phyloP scores from a whole-genome alignment of 2,888 invertebrate species.

The Lasius platythorax region DNA sequence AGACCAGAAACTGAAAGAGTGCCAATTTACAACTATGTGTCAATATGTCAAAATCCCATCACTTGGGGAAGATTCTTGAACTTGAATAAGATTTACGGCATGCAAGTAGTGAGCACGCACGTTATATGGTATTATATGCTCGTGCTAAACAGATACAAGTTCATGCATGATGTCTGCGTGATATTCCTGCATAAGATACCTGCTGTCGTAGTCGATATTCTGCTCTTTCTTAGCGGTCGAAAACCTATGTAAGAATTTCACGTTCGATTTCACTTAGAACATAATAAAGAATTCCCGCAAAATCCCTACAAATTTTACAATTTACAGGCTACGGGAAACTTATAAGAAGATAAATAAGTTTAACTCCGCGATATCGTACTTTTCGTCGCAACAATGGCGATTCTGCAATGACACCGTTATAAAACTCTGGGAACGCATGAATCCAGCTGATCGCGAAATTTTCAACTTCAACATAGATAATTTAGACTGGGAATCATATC shows the following conservation, averaged over 20 bases:
- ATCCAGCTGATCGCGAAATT: constrained; percentile 87
- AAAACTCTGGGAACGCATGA: constrained; percentile 88
- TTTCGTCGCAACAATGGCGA: constrained; percentile 92
- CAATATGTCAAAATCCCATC: constrained; percentile 93
- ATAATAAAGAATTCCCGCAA: background rate
- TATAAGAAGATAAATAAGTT: constrained; percentile 92
- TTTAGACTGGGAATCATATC: constrained; percentile 92
- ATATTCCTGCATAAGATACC: constrained; percentile 89
- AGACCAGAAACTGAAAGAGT: constrained; percentile 82
- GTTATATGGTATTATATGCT: constrained; percentile 90
- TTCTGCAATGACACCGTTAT: constrained; percentile 89
- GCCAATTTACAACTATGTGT: constrained; percentile 95
- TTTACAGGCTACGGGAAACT: constrained; percentile 87
- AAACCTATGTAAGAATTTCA: constrained; percentile 88
- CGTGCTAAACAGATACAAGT: constrained; percentile 87
- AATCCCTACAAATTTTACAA: background rate
- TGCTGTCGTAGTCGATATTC: constrained; percentile 87
- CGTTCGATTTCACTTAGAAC: background rate
- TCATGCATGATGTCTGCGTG: constrained; percentile 87
- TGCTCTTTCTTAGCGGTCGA: constrained; percentile 87
- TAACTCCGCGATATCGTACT: constrained; percentile 91
- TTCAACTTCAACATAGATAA: constrained; percentile 91
- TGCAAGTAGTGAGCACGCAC: constrained; percentile 87
- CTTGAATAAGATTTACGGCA: constrained; percentile 87
- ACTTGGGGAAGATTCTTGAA: constrained; percentile 91